Evolutionary conservation across 2,888 invertebrate species (phyloP), one percentile per base, ranked within the genome.

Genomic region (Drosophila meridionalis): DNA sequence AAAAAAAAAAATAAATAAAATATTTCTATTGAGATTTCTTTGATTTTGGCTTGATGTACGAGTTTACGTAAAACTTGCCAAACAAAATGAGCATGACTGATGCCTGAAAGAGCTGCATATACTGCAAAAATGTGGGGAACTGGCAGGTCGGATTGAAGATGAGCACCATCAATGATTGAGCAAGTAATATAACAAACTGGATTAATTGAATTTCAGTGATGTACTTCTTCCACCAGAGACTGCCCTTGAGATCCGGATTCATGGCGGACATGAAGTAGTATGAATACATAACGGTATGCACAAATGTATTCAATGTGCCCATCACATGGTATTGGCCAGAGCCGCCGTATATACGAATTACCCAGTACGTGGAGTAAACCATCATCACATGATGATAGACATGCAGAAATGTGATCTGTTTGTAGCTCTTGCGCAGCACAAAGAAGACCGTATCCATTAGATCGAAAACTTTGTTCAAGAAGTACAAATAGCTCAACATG

Each of bases 281-380:
- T 0, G 94, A 93, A 90, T 98, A 98, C 97, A 98, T 98, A 34
- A 97, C 91, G 0, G 95, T 91, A 89, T 98, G 98, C 0, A 98
- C 96, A 69, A 96, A 95, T 0, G 94, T 94, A 90, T 98, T 98
- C 30, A 97, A 90, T 1, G 95, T 90, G 0, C 96, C 96, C 32
- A 96, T 93, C 69, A 95, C 93, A 7, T 95, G 93, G 0, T 94
- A 95, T 85, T 96, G 96, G 0, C 96, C 96, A 76, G 96, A 95
- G 78, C 95, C 94, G 0, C 94, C 82, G 83, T 94, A 96, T 7
- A 67, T 26, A 2, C 71, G 56, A 0, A 66, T 12, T 0, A 67
- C 4, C 34, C 36, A 48, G 40, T 66, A 85, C 1, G 32, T 6
- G 0, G 11, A 42, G 0, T 9, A 7, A 2, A 56, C 52, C 81